Percentiles rank a stretch among this genome's conserved stretches.
These are phyloP conservation scores for Alcis repandata DNA, from an alignment of 2,888 invertebrate species.

Conservation along the genomic window DNA sequence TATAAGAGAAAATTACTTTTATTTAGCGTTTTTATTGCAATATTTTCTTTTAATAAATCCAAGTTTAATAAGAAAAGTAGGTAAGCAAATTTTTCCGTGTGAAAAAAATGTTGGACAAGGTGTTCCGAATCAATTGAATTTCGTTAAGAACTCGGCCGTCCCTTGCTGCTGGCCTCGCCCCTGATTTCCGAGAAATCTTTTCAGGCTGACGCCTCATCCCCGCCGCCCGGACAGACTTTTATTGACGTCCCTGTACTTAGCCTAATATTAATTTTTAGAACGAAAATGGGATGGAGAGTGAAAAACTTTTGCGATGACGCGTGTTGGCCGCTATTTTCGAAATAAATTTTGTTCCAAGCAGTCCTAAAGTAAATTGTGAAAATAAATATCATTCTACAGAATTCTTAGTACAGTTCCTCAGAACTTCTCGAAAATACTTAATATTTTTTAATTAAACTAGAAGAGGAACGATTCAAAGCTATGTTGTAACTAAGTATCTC, in stretches of 20 bases:
- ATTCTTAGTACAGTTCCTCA: not conserved
- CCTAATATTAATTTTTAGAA: conserved; percentile 22
- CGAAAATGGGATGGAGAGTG: conserved; percentile 12
- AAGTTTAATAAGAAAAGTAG: not conserved
- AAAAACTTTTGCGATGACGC: conserved; percentile 16
- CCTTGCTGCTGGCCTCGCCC: not conserved
- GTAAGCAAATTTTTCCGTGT: not conserved
- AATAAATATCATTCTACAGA: not conserved
- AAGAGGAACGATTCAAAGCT: not conserved
- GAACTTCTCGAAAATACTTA: not conserved
- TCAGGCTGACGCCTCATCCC: conserved; percentile 7
- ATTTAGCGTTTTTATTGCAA: not conserved
- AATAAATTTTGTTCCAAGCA: not conserved
- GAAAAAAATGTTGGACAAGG: not conserved
- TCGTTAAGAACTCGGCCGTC: conserved; percentile 7
- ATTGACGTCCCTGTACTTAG: conserved; percentile 25
- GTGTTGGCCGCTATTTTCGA: not conserved
- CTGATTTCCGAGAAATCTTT: conserved; percentile 26
- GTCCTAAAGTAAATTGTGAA: conserved; percentile 3
- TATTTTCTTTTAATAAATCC: not conserved
- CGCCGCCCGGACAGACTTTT: conserved; percentile 5
- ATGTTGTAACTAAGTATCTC: not conserved
- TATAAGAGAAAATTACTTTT: not conserved
- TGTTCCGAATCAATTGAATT: conserved; percentile 22
- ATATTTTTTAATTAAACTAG: conserved; percentile 3